These are phyloP conservation scores for Marmota flaviventris DNA, from an alignment of 2,113 vertebrate species.

Conservation along the genomic window DNA sequence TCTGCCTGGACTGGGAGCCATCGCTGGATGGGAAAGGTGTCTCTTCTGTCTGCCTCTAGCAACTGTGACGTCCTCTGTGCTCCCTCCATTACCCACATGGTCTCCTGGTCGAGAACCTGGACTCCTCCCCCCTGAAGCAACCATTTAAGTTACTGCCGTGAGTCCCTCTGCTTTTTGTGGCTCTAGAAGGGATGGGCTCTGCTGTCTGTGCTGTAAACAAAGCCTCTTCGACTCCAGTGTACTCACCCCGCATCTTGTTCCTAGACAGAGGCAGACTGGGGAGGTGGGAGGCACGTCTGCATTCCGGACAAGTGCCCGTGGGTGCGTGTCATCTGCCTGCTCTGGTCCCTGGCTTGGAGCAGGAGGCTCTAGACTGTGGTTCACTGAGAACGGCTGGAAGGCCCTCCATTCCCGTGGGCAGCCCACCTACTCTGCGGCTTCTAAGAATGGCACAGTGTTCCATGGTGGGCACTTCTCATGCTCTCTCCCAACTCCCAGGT, in stretches of 20 bases:
- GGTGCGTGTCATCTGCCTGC: too few species aligned
- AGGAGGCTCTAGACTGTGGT: background rate
- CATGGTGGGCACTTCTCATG: rapidly evolving
- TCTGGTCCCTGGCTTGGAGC: background rate
- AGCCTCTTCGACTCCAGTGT: too few species aligned
- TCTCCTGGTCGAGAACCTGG: slow-evolving; percentile 76
- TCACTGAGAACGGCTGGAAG: too few species aligned
- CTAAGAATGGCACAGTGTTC: rapidly evolving
- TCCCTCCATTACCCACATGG: slow-evolving; percentile 57
- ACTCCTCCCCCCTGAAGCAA: background rate
- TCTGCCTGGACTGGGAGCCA: slow-evolving; percentile 79
- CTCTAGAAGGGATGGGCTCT: background rate
- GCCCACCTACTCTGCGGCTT: rapidly evolving
- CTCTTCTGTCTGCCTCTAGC: slow-evolving; percentile 72
- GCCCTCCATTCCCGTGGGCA: background rate
- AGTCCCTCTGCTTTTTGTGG: too few species aligned
- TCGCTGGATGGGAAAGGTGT: slow-evolving; percentile 67
- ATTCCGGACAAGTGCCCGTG: too few species aligned
- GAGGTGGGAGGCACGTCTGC: background rate
- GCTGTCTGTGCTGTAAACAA: rapidly evolving
- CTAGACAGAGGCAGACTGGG: background rate
- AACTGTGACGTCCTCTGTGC: slow-evolving; percentile 80
- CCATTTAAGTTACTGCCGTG: too few species aligned
- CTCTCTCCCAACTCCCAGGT: too few species aligned
- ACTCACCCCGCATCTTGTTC: background rate